phyloP scores from a whole-genome alignment of 2,797 vertebrate species.

The Sitta carolinensis region DNA sequence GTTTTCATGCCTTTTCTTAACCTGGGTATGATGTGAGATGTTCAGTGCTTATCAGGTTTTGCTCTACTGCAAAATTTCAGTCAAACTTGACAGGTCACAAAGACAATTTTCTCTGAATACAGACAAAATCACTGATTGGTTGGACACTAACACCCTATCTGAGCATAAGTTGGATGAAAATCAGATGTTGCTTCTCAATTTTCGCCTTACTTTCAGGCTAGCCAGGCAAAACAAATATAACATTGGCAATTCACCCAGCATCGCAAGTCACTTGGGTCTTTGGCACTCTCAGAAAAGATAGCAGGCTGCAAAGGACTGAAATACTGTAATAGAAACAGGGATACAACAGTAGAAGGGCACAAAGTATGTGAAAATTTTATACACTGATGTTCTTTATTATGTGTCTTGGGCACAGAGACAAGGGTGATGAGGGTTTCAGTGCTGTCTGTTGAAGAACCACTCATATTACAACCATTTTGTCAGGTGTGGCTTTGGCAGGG shows the following conservation, averaged over 20 bases:
- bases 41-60: background rate
- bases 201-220: background rate
- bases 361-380: background rate
- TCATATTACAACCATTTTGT: accelerated
- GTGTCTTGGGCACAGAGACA: background rate
- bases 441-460: background rate
- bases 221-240: background rate
- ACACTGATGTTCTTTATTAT: background rate
- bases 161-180: background rate
- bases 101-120: background rate
- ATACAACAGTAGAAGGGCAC: background rate
- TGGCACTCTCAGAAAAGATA: background rate
- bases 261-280: background rate
- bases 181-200: background rate
- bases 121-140: background rate
- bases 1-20: background rate
- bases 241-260: background rate
- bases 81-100: background rate
- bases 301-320: background rate
- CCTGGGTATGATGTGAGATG: background rate
- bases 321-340: background rate
- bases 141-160: background rate
- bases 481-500: background rate
- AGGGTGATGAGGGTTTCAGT: background rate
- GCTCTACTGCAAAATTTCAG: background rate